These are phyloP conservation scores for Volucella inanis DNA, from an alignment of 2,888 invertebrate genomes.

Conservation along the genomic window DNA sequence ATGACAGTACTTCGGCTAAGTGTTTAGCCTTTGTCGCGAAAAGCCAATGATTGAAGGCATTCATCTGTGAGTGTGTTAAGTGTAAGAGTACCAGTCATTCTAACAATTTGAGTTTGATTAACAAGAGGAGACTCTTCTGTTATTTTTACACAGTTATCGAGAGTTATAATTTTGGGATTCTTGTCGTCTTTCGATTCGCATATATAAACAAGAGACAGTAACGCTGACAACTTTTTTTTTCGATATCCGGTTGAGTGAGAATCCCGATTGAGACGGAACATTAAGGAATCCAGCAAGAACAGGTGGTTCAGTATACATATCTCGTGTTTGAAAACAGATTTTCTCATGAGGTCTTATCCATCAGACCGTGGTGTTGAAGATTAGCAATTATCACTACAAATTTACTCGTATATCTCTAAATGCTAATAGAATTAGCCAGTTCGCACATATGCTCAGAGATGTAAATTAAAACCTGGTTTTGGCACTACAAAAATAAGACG, in stretches of 20 bases:
- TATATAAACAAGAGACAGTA: no score
- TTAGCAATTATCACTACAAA: conserved; percentile 12
- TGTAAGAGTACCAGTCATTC: no score
- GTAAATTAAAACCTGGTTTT: conserved; percentile 73
- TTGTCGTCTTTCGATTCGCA: no score
- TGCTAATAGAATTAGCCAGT: conserved; percentile 66
- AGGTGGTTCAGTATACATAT: conserved; percentile 90
- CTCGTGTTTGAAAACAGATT: conserved; percentile 18
- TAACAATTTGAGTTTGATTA: no score
- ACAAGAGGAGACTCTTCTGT: no score
- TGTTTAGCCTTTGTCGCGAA: no score
- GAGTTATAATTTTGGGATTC: no score
- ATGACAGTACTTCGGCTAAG: no score
- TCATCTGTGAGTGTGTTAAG: no score
- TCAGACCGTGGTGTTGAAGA: conserved; percentile 28
- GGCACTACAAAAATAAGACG: conserved; percentile 69
- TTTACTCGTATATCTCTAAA: conserved; percentile 16
- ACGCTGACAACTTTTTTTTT: no score
- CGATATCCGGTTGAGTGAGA: conserved; percentile 90
- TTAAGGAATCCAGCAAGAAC: conserved; percentile 90
- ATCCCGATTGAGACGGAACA: conserved; percentile 89
- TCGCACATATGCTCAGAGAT: conserved; percentile 69
- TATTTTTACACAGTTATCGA: no score
- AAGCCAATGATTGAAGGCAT: no score
- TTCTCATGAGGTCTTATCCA: conserved; percentile 49